A percentile compares a stretch with the other conserved stretches of the same genome.
These are phyloP conservation scores for Streptopelia turtur DNA, from an alignment of 2,797 vertebrate genomes.

Conservation along the genomic window DNA sequence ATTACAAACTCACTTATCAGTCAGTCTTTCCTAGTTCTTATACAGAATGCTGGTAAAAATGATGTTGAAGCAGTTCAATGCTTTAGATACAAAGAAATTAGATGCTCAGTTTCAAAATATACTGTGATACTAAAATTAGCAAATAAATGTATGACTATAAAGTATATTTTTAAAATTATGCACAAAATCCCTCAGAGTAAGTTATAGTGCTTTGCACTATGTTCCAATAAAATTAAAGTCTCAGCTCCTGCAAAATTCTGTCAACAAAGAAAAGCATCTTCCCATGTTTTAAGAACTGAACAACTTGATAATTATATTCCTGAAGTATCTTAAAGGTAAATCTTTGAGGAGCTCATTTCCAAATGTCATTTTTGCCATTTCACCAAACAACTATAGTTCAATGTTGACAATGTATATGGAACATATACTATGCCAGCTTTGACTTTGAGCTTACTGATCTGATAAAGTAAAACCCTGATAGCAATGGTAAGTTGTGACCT, in stretches of 20 bases:
- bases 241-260: neutral
- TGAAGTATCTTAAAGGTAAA: neutral
- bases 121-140: neutral
- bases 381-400: neutral
- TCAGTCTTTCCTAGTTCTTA: neutral
- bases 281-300: neutral
- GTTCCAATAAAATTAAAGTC: neutral
- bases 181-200: neutral
- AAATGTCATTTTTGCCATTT: neutral
- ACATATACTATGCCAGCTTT: neutral
- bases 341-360: neutral
- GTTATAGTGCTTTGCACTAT: neutral
- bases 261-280: neutral
- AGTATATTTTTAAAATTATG: fast-evolving
- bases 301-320: neutral
- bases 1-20: neutral
- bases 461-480: neutral
- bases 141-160: neutral
- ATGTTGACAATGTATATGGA: fast-evolving
- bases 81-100: neutral
- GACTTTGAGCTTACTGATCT: neutral
- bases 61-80: neutral
- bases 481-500: neutral
- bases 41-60: neutral
- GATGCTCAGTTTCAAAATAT: neutral